These are phyloP conservation scores for Tyto alba DNA, from an alignment of 2,113 vertebrate species.

Conservation along the genomic window DNA sequence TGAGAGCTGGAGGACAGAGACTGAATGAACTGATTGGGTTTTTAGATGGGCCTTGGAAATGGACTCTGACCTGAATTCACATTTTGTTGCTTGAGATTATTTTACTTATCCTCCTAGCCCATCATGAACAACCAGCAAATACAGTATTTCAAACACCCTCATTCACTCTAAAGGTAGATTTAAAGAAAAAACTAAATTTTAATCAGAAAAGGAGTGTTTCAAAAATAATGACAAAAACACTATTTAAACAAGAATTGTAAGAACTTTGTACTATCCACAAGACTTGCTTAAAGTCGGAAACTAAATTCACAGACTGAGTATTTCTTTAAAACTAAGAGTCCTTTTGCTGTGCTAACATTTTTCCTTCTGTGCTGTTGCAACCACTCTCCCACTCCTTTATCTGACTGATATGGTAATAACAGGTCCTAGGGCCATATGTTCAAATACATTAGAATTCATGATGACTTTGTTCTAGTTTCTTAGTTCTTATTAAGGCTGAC, in stretches of 20 bases:
- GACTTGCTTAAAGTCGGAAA: neutral
- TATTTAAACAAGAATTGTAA: neutral
- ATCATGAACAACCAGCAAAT: neutral
- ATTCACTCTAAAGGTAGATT: neutral
- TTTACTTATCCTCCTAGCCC: neutral
- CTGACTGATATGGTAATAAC: constrained; percentile 68
- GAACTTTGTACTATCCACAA: neutral
- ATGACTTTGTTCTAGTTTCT: constrained; percentile 50
- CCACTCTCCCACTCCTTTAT: constrained; percentile 54
- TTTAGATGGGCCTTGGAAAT: constrained; percentile 22
- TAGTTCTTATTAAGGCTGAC: constrained; percentile 29
- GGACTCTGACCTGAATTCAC: neutral
- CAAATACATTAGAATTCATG: constrained; percentile 65
- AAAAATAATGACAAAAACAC: neutral
- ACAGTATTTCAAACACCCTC: neutral
- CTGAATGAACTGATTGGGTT: neutral
- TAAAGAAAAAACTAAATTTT: neutral
- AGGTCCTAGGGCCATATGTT: constrained; percentile 60
- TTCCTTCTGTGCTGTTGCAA: constrained; percentile 39
- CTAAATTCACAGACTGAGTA: neutral
- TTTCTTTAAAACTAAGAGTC: constrained; percentile 23
- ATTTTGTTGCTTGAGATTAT: neutral
- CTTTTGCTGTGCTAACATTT: constrained; percentile 49
- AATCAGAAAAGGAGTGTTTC: neutral
- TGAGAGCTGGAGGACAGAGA: neutral